phyloP scores from a whole-genome alignment of 2,888 invertebrate species.

The Athrips mouffetella region DNA sequence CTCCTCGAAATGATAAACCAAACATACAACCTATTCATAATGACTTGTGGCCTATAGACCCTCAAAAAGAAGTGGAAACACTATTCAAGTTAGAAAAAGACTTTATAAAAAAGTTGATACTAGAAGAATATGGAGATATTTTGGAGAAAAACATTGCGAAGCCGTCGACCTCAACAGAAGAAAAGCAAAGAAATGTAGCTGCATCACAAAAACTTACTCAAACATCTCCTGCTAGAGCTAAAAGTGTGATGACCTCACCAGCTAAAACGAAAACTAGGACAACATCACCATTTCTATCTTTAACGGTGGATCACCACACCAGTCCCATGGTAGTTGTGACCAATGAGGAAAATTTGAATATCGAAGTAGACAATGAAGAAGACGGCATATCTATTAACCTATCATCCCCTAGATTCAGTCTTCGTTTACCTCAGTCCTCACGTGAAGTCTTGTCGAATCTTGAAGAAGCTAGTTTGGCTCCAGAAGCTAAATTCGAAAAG shows the following conservation, averaged over 20 bases:
- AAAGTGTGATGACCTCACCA: conserved; percentile 70
- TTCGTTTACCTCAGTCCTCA: conserved; percentile 59
- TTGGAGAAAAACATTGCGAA: conserved; percentile 59
- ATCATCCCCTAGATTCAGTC: conserved; percentile 64
- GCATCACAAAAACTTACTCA: conserved; percentile 65
- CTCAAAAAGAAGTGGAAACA: conserved; percentile 56
- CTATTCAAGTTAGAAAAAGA: conserved; percentile 66
- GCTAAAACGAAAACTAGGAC: conserved; percentile 61
- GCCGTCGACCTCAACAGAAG: conserved; percentile 52
- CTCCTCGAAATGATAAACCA: conserved; percentile 46
- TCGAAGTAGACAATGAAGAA: conserved; percentile 41
- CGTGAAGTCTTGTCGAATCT: conserved; percentile 55
- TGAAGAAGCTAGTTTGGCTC: conserved; percentile 31
- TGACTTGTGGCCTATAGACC: conserved; percentile 59
- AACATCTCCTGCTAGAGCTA: conserved; percentile 66
- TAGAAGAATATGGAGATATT: conserved; percentile 64
- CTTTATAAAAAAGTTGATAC: conserved; percentile 62
- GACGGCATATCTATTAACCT: conserved; percentile 60
- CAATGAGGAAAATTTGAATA: conserved; percentile 37
- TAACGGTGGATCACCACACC: conserved; percentile 55
- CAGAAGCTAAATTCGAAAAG: conserved; percentile 19
- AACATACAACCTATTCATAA: conserved; percentile 60
- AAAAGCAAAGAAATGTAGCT: conserved; percentile 39
- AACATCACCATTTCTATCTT: conserved; percentile 57
- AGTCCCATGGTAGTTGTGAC: conserved; percentile 50